These are phyloP conservation scores for Trissolcus japonicus DNA, from an alignment of 2,888 invertebrate genomes.

Conservation along the genomic window DNA sequence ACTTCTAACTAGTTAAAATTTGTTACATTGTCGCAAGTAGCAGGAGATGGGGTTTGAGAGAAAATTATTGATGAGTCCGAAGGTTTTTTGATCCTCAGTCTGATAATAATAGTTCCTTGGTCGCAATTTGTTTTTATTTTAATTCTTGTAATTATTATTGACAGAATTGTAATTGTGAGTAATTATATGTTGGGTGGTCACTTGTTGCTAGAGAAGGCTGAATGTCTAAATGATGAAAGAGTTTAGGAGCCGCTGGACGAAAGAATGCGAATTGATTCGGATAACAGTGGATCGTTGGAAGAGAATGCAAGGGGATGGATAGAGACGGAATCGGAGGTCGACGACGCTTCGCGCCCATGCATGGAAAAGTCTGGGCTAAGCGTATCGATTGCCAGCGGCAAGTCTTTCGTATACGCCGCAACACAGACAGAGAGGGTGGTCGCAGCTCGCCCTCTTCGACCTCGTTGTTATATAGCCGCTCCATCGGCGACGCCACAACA, in stretches of 20 bases:
- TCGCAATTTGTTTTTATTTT: no score
- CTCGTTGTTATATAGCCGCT: slow-evolving; percentile 51
- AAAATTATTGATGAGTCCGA: no score
- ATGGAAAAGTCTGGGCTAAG: slow-evolving; percentile 56
- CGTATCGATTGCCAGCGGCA: slow-evolving; percentile 55
- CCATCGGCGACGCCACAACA: slow-evolving; percentile 51
- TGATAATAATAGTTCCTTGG: no score
- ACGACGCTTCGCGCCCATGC: slow-evolving; percentile 44
- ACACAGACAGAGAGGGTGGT: slow-evolving; percentile 29
- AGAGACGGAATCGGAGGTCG: slow-evolving; percentile 25
- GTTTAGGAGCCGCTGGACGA: background rate
- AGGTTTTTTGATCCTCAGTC: no score
- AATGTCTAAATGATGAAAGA: no score
- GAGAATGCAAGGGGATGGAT: slow-evolving; percentile 4
- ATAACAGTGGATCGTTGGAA: background rate
- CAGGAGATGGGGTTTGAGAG: no score
- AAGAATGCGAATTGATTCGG: slow-evolving; percentile 1
- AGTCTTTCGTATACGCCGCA: slow-evolving; percentile 39
- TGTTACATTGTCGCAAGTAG: no score
- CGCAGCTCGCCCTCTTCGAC: slow-evolving; percentile 52
- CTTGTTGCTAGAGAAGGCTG: slow-evolving; percentile 11
- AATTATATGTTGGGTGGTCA: background rate
- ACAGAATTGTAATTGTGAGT: background rate
- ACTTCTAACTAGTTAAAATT: background rate
- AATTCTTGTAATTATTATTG: background rate